A percentile compares a stretch with the other conserved stretches of the same genome.
Evolutionary conservation across 2,113 vertebrate species (phyloP).

Genomic region (Acrocephalus arundinaceus): DNA sequence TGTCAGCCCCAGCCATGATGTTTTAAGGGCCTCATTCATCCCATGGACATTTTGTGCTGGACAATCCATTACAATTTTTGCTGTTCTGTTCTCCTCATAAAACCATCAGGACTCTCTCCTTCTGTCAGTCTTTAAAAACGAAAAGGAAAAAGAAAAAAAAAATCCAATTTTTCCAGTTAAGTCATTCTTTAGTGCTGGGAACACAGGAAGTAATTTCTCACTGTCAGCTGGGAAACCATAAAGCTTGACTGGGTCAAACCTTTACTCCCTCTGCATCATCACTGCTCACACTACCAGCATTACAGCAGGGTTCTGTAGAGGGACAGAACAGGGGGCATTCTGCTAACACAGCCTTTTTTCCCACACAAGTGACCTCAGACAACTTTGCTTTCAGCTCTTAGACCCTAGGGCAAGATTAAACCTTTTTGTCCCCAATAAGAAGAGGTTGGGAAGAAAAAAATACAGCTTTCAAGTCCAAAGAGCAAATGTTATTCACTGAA

Average conservation of each 20-base stretch:
- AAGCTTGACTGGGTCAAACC: slow-evolving; percentile 30
- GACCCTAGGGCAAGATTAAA: neutral
- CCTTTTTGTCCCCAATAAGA: neutral
- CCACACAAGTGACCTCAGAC: neutral
- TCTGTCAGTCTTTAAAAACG: neutral
- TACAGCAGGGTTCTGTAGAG: neutral
- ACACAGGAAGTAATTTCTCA: slow-evolving; percentile 59
- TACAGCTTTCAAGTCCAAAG: neutral
- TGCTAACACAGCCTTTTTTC: neutral
- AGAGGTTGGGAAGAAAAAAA: neutral
- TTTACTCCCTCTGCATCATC: neutral
- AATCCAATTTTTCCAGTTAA: slow-evolving; percentile 26
- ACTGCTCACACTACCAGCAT: neutral
- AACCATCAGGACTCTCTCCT: neutral
- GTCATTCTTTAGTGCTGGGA: slow-evolving; percentile 46
- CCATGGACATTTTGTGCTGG: slow-evolving; percentile 28
- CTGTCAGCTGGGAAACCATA: slow-evolving; percentile 15
- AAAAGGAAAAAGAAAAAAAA: neutral
- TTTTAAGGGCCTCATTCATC: slow-evolving; percentile 45
- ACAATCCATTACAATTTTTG: slow-evolving; percentile 27
- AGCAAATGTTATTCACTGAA: neutral
- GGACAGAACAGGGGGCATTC: neutral
- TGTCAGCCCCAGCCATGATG: neutral
- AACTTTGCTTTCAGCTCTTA: neutral
- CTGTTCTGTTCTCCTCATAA: slow-evolving; percentile 36